phyloP scores from a whole-genome alignment of 1,140 invertebrate species.

The Charaxes varanes region DNA sequence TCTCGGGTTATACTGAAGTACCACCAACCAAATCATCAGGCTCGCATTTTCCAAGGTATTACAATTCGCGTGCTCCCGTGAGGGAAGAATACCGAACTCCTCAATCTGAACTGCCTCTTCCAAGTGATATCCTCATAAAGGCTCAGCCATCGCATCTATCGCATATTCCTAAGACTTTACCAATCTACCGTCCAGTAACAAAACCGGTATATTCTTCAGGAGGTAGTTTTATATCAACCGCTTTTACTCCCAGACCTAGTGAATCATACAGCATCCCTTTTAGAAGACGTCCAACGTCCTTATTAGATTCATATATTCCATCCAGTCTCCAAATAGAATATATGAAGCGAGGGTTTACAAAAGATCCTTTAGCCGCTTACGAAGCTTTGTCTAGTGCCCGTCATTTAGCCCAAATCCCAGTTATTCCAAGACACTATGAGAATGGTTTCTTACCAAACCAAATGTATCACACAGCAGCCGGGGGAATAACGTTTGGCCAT shows the following conservation, averaged over 20 bases:
- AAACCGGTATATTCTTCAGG: slow-evolving; percentile 40
- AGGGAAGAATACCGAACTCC: slow-evolving; percentile 41
- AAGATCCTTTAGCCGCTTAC: slow-evolving; percentile 58
- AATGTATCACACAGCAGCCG: slow-evolving; percentile 59
- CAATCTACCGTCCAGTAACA: slow-evolving; percentile 42
- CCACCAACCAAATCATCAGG: slow-evolving; percentile 21
- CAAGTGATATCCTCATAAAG: slow-evolving; percentile 49
- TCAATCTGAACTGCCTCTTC: slow-evolving; percentile 47
- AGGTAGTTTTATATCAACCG: slow-evolving; percentile 25
- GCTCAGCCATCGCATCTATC: slow-evolving; percentile 46
- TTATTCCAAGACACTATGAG: slow-evolving; percentile 52
- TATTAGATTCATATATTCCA: slow-evolving; percentile 69
- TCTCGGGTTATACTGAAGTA: slow-evolving; percentile 36
- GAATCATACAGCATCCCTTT: slow-evolving; percentile 34
- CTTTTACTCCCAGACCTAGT: slow-evolving; percentile 32
- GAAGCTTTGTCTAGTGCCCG: slow-evolving; percentile 54
- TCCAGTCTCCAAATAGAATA: slow-evolving; percentile 67
- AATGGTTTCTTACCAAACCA: slow-evolving; percentile 69
- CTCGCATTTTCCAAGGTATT: slow-evolving; percentile 44
- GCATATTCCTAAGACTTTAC: slow-evolving; percentile 54
- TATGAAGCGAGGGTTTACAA: slow-evolving; percentile 59
- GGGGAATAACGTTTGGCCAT: slow-evolving; percentile 56
- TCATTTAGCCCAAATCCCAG: slow-evolving; percentile 29
- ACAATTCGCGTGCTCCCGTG: slow-evolving; percentile 42
- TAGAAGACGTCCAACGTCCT: slow-evolving; percentile 55